A percentile compares a stretch with the other conserved stretches of the same genome.
Evolutionary conservation across 2,113 vertebrate genomes (phyloP).

Genomic region (Capra hircus): DNA sequence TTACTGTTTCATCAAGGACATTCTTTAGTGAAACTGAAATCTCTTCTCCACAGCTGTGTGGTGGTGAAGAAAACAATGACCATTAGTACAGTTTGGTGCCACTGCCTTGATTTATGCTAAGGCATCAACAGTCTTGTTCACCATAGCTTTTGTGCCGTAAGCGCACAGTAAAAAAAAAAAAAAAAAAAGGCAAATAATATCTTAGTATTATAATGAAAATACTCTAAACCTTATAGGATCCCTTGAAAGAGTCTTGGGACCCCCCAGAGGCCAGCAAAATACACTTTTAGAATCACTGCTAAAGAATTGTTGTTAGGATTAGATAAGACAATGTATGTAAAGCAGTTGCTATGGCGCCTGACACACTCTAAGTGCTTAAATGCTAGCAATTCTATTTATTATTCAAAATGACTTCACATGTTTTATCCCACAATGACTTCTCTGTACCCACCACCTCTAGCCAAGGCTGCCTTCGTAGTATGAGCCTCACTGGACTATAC

Average conservation of each 20-base stretch:
- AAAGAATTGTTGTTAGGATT: neutral
- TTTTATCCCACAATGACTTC: neutral
- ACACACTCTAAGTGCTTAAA: neutral
- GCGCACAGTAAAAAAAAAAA: neutral
- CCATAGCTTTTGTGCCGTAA: neutral
- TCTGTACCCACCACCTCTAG: neutral
- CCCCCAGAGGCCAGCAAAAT: neutral
- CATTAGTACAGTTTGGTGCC: neutral
- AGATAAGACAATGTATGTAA: neutral
- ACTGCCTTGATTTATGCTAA: neutral
- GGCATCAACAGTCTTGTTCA: neutral
- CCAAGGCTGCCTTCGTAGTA: neutral
- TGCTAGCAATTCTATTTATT: neutral
- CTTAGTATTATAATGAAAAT: neutral
- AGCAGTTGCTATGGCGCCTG: neutral
- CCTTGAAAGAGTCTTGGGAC: neutral
- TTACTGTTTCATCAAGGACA: neutral
- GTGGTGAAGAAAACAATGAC: neutral
- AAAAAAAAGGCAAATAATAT: neutral
- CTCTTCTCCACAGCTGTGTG: too few species aligned
- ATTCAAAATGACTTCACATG: neutral
- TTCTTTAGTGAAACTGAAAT: neutral
- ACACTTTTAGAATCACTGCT: neutral
- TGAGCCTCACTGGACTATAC: neutral
- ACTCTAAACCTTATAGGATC: neutral